These are phyloP conservation scores for Hymenochirus boettgeri DNA, from an alignment of 2,113 vertebrate genomes.

Conservation along the genomic window DNA sequence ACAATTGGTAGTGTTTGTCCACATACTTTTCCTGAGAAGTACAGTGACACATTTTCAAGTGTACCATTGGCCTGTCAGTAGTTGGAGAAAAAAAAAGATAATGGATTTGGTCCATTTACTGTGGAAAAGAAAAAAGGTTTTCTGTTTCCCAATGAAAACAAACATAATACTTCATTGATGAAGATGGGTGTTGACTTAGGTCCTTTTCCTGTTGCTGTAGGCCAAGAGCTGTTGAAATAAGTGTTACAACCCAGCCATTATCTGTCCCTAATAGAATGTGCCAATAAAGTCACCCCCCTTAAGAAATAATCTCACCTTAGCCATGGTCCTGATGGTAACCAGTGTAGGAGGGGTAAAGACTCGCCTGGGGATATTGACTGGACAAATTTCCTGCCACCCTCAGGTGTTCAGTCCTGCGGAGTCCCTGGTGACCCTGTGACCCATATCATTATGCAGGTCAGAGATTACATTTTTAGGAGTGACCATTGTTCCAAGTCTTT, in stretches of 20 bases:
- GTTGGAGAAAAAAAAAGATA: no score
- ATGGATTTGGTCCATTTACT: no score
- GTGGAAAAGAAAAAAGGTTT: no score
- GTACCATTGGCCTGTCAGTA: no score
- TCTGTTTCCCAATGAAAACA: no score
- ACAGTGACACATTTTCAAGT: no score
- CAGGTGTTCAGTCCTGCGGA: constrained; percentile 19
- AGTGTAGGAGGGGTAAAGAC: constrained; percentile 17
- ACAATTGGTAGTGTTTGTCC: no score
- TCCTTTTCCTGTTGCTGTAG: background rate
- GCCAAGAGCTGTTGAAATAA: constrained; percentile 9
- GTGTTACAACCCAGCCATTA: constrained; percentile 13
- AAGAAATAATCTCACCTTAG: constrained; percentile 11
- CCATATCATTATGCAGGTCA: constrained; percentile 25
- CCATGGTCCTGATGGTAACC: constrained; percentile 23
- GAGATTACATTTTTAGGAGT: background rate
- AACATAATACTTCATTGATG: no score
- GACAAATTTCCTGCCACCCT: constrained; percentile 37
- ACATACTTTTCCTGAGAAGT: no score
- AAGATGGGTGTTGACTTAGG: background rate
- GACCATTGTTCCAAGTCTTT: constrained; percentile 4
- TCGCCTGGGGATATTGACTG: constrained; percentile 16
- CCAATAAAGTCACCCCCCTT: constrained; percentile 30
- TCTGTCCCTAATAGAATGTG: constrained; percentile 18
- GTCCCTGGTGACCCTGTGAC: constrained; percentile 27